A percentile compares a stretch with the other conserved stretches of the same genome.
Evolutionary conservation across 2,888 invertebrate genomes (phyloP).

Genomic region (Prosapia bicincta): DNA sequence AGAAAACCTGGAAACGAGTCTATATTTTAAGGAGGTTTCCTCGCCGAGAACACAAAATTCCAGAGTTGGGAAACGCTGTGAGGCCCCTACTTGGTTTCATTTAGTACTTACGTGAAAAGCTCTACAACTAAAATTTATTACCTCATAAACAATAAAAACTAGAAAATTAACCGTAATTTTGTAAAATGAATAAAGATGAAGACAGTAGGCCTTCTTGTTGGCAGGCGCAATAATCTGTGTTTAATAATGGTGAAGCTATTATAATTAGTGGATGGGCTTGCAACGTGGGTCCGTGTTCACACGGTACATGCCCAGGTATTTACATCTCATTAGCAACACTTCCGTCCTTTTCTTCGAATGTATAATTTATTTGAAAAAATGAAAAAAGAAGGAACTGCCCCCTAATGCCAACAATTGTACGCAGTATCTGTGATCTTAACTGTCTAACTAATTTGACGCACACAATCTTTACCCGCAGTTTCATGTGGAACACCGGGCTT

Average conservation of each 20-base stretch:
- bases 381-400: background rate
- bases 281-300: background rate
- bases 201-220: background rate
- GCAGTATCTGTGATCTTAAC: background rate
- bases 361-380: background rate
- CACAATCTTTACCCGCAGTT: background rate
- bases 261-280: background rate
- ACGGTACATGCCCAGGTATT: background rate
- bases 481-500: background rate
- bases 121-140: background rate
- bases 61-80: too few species aligned
- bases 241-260: background rate
- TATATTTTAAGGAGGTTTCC: too few species aligned
- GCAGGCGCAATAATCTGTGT: background rate
- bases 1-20: too few species aligned
- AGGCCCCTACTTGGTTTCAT: too few species aligned
- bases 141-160: background rate
- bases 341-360: background rate
- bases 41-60: too few species aligned
- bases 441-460: background rate
- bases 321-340: background rate
- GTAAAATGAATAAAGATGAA: constrained; percentile 27
- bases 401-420: background rate
- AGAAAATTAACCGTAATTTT: background rate
- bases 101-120: background rate